These are phyloP conservation scores for Eciton burchellii DNA, from an alignment of 1,140 invertebrate genomes.

Conservation along the genomic window DNA sequence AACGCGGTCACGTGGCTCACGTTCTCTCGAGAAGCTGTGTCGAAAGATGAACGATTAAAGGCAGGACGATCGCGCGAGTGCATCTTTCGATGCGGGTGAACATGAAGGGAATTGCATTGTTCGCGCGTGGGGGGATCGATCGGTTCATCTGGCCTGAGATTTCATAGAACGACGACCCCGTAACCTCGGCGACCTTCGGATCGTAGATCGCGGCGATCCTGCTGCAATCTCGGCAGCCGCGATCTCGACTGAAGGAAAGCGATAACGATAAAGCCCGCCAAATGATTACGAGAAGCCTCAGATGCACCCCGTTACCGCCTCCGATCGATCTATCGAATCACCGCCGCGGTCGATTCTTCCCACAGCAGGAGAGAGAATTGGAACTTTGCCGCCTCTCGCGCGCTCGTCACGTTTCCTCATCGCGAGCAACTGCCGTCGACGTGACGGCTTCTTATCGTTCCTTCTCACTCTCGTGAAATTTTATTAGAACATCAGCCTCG, in stretches of 20 bases:
- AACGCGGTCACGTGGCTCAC: background rate
- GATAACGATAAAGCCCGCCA: slow-evolving; percentile 43
- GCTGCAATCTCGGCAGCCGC: slow-evolving; percentile 40
- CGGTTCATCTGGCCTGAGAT: background rate
- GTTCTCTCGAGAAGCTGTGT: too few relatives aligned
- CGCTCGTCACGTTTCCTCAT: background rate
- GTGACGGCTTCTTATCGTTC: background rate
- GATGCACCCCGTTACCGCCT: slow-evolving; percentile 61
- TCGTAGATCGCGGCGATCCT: background rate
- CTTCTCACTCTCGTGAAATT: slow-evolving; percentile 8
- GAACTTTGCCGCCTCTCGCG: background rate
- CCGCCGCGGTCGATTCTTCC: background rate
- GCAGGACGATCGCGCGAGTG: background rate
- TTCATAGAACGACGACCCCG: slow-evolving; percentile 7
- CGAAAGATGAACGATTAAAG: too few relatives aligned
- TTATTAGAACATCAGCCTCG: slow-evolving; percentile 17
- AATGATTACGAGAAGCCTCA: slow-evolving; percentile 45
- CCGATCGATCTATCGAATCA: slow-evolving; percentile 61
- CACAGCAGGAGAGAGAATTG: background rate
- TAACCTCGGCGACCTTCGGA: background rate
- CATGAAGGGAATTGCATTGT: too few relatives aligned
- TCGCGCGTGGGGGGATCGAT: background rate
- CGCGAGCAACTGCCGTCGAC: background rate
- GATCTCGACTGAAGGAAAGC: slow-evolving; percentile 1
- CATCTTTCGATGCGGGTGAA: background rate